These are phyloP conservation scores for Plectrocnemia conspersa DNA, from an alignment of 1,140 invertebrate species.

Conservation along the genomic window DNA sequence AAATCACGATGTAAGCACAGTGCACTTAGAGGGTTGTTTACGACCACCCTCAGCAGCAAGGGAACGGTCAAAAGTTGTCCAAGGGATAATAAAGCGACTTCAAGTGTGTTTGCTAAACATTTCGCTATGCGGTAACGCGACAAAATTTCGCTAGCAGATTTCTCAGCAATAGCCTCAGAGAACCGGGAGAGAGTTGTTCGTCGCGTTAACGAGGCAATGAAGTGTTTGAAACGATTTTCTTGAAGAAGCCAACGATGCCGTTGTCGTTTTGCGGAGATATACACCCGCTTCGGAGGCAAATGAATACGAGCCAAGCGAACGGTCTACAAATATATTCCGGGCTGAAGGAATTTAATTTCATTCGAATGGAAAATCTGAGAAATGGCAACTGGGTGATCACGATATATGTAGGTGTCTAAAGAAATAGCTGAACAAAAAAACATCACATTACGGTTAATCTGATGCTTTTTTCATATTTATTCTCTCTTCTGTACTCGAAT, in stretches of 20 bases:
- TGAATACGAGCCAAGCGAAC: no score
- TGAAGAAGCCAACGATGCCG: conserved; percentile 25
- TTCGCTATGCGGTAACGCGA: conserved; percentile 26
- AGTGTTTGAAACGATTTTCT: conserved; percentile 30
- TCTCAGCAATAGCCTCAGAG: not conserved
- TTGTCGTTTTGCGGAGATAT: conserved; percentile 26
- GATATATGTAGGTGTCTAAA: no score
- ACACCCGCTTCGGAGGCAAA: conserved; percentile 1
- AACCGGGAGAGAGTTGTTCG: conserved; percentile 16
- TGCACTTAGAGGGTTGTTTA: conserved; percentile 33
- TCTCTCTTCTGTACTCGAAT: no score
- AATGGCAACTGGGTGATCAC: no score
- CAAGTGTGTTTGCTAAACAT: conserved; percentile 35
- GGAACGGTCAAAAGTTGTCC: conserved; percentile 36
- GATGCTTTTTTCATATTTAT: no score
- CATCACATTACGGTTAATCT: no score
- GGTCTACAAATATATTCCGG: no score
- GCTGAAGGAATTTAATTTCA: no score
- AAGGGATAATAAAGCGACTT: conserved; percentile 35
- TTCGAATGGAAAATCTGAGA: no score
- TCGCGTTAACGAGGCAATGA: conserved; percentile 34
- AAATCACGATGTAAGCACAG: conserved; percentile 22
- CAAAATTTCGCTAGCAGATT: conserved; percentile 13
- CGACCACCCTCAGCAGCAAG: conserved; percentile 19
- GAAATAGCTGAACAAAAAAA: no score